These are phyloP conservation scores for Acromyrmex heyeri DNA, from an alignment of 1,140 invertebrate species.

Conservation along the genomic window DNA sequence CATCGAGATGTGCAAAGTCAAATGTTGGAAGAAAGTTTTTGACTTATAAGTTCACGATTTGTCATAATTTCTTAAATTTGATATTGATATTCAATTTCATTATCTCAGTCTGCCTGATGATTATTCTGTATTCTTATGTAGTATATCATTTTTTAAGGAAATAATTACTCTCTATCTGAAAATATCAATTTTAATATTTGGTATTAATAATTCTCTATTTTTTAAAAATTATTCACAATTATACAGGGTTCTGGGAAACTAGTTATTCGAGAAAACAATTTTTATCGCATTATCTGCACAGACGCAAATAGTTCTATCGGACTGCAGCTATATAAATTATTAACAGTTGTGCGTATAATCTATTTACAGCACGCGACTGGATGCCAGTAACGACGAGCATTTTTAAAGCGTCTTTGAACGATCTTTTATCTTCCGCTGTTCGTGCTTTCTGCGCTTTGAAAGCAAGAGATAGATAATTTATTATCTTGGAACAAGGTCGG, in stretches of 20 bases:
- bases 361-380: slow-evolving; percentile 59
- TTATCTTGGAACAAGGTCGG: not conserved
- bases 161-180: not conserved
- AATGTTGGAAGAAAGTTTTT: not conserved
- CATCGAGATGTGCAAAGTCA: not conserved
- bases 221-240: not conserved
- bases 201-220: not conserved
- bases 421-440: slow-evolving; percentile 49
- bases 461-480: slow-evolving; percentile 16
- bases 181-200: not conserved
- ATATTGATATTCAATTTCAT: slow-evolving; percentile 17
- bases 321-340: slow-evolving; percentile 60
- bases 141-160: not conserved
- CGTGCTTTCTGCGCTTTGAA: slow-evolving; percentile 5
- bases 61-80: not conserved
- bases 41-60: not conserved
- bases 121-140: not conserved
- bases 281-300: slow-evolving; percentile 31
- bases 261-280: slow-evolving; percentile 44
- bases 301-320: not conserved
- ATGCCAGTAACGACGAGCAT: slow-evolving; percentile 60
- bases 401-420: slow-evolving; percentile 65
- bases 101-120: not conserved
- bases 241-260: not conserved
- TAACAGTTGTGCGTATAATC: slow-evolving; percentile 59